Evolutionary conservation across 2,113 vertebrate genomes (phyloP).

Genomic region (Trochalopteron elliotii): DNA sequence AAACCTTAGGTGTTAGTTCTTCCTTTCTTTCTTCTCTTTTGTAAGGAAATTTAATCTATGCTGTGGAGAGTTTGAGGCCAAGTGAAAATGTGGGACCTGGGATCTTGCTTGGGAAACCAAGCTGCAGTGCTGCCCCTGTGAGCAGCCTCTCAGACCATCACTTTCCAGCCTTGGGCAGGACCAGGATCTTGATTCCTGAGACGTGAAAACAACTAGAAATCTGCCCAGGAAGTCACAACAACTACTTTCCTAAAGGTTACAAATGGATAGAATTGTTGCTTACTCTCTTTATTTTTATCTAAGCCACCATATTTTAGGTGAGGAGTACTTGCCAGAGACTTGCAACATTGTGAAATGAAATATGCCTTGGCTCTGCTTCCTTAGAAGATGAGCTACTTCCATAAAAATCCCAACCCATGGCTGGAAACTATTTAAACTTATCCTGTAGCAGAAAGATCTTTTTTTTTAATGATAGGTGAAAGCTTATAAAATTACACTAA

Average conservation of each 20-base stretch:
- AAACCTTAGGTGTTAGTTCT: not conserved
- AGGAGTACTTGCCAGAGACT: not conserved
- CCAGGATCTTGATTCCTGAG: not conserved
- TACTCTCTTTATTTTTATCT: not conserved
- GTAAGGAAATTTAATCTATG: not conserved
- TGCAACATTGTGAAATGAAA: not conserved
- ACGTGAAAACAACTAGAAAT: not conserved
- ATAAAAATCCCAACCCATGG: not conserved
- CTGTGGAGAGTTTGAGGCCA: not conserved
- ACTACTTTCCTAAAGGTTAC: not conserved
- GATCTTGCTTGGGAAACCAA: fast-evolving
- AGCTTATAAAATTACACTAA: not conserved
- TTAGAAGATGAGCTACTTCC: not conserved
- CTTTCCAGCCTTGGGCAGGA: not conserved
- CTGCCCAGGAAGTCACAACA: not conserved
- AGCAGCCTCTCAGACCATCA: not conserved
- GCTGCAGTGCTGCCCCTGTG: not conserved
- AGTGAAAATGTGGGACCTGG: not conserved
- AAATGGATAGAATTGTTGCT: not conserved
- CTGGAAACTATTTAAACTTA: not conserved
- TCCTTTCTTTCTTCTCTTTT: not conserved
- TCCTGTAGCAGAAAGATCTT: not conserved
- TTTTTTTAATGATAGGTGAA: not conserved
- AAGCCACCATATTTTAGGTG: not conserved
- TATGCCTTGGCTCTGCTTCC: not conserved